These are phyloP conservation scores for Solea senegalensis DNA, from an alignment of 2,113 vertebrate genomes.

Conservation along the genomic window DNA sequence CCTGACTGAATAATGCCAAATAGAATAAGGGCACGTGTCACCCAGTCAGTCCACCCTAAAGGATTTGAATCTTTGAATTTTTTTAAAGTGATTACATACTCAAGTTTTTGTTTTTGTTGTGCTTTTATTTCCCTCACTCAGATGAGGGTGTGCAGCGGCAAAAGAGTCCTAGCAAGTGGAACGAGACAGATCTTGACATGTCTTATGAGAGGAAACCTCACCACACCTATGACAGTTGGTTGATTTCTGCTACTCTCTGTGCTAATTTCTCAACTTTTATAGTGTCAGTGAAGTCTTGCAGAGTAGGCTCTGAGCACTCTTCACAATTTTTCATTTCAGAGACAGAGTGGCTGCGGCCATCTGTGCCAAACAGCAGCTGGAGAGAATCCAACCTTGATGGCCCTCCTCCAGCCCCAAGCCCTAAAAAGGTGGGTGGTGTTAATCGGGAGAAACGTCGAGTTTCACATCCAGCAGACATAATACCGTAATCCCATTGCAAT, in stretches of 20 bases:
- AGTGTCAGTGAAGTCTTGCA: background rate
- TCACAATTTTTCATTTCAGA: slow-evolving; percentile 66
- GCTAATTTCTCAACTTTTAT: background rate
- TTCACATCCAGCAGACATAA: background rate
- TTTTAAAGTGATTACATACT: too few relatives aligned
- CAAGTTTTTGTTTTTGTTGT: background rate
- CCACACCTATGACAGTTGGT: slow-evolving; percentile 84
- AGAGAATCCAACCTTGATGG: slow-evolving; percentile 89
- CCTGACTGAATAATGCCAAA: background rate
- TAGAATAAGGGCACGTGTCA: background rate
- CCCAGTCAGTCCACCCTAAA: background rate
- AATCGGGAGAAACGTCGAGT: background rate
- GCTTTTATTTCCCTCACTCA: slow-evolving; percentile 43
- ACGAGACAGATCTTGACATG: slow-evolving; percentile 88
- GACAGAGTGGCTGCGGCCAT: slow-evolving; percentile 74
- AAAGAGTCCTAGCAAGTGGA: slow-evolving; percentile 83
- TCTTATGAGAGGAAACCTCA: slow-evolving; percentile 85
- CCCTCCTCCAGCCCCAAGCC: slow-evolving; percentile 53
- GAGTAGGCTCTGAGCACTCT: background rate
- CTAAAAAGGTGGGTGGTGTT: slow-evolving; percentile 80
- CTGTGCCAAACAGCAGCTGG: slow-evolving; percentile 83
- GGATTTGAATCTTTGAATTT: too few relatives aligned
- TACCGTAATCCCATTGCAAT: background rate
- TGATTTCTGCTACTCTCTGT: background rate
- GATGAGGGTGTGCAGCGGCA: slow-evolving; percentile 81